Conservation (phyloP, 2,113 vertebrate genomes). For the Ceyx melanurus region DNA sequence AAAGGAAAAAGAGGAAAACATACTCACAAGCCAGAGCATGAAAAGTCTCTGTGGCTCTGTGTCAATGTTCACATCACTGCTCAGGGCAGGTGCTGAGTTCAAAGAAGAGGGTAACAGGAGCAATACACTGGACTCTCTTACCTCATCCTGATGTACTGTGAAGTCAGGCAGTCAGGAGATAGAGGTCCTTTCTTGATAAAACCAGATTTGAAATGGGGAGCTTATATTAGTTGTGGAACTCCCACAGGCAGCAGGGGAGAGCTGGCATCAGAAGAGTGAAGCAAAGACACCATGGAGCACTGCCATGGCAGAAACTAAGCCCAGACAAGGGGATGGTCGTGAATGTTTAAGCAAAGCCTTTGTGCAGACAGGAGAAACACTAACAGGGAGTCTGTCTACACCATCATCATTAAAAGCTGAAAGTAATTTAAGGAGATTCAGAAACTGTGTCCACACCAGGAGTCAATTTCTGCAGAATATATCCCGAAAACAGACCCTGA, state of each 20-base stretch:
- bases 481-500: not conserved
- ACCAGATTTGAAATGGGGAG: not conserved
- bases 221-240: not conserved
- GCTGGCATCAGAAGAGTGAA: not conserved
- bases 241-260: not conserved
- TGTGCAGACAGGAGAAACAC: not conserved
- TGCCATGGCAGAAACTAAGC: not conserved
- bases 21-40: not conserved
- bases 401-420: not conserved
- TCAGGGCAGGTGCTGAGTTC: not conserved
- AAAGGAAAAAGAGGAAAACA: not conserved
- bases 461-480: not conserved
- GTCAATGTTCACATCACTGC: not conserved
- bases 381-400: not conserved
- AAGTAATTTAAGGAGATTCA: not conserved
- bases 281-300: not conserved
- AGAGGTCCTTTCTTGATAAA: not conserved
- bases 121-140: not conserved
- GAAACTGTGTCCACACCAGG: not conserved
- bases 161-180: not conserved
- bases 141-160: not conserved
- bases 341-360: not conserved
- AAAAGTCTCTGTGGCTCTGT: not conserved
- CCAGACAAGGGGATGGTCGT: rapidly evolving
- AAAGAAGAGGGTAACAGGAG: not conserved